phyloP scores from a whole-genome alignment of 2,888 invertebrate species.

The Acleris holmiana region DNA sequence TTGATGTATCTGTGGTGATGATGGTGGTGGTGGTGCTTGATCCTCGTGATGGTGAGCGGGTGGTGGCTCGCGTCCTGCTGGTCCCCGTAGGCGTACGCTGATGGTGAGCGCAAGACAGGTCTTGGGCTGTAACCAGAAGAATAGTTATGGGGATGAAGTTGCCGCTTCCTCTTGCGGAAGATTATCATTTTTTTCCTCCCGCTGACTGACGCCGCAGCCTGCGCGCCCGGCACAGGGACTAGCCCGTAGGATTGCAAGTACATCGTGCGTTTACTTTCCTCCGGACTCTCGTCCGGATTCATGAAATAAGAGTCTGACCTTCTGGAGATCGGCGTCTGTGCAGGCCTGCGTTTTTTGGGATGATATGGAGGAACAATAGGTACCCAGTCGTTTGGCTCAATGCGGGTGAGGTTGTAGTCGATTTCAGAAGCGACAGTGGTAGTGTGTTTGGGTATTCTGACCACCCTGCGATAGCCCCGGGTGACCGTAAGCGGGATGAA shows the following conservation, averaged over 20 bases:
- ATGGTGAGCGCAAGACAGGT: constrained; percentile 50
- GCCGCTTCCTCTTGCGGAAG: constrained; percentile 61
- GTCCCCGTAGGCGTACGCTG: constrained; percentile 54
- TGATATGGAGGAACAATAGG: constrained; percentile 75
- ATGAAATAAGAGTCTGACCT: constrained; percentile 56
- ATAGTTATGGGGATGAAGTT: constrained; percentile 57
- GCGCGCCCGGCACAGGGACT: constrained; percentile 57
- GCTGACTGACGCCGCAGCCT: constrained; percentile 42
- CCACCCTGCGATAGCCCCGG: constrained; percentile 66
- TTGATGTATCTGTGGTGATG: constrained; percentile 87
- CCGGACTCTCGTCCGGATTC: constrained; percentile 39
- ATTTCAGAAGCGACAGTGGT: constrained; percentile 40
- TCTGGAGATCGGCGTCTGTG: constrained; percentile 53
- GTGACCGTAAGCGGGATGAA: constrained; percentile 52
- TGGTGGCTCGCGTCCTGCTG: constrained; percentile 61
- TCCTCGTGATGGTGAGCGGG: constrained; percentile 66
- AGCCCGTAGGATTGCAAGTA: constrained; percentile 71
- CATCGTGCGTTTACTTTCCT: constrained; percentile 57
- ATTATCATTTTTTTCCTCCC: constrained; percentile 62
- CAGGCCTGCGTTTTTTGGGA: constrained; percentile 52
- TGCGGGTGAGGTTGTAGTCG: constrained; percentile 52
- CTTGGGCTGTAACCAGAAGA: constrained; percentile 67
- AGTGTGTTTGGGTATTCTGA: constrained; percentile 63
- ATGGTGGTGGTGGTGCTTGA: constrained; percentile 87
- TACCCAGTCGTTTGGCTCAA: constrained; percentile 73